Conservation (phyloP, 2,888 invertebrate genomes). For the Acleris holmiana region DNA sequence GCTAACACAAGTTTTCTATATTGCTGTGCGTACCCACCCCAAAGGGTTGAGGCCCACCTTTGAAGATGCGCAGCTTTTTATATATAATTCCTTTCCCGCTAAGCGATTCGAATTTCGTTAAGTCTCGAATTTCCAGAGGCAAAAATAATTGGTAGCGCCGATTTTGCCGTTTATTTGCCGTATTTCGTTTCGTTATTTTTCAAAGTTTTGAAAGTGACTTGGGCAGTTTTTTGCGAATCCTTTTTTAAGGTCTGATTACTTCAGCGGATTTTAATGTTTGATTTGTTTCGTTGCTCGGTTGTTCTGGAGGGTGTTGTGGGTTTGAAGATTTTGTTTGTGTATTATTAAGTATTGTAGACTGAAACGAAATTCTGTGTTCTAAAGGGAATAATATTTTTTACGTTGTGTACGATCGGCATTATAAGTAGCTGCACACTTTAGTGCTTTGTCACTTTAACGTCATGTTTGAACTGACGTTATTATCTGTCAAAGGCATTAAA, state of each 20-base stretch:
- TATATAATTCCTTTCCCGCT: slow-evolving; percentile 76
- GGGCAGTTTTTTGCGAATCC: slow-evolving; percentile 51
- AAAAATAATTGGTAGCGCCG: slow-evolving; percentile 81
- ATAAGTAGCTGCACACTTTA: too few species aligned
- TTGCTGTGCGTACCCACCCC: slow-evolving; percentile 74
- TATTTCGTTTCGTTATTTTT: slow-evolving; percentile 57
- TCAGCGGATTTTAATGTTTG: slow-evolving; percentile 49
- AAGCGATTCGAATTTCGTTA: slow-evolving; percentile 84
- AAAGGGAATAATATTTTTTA: too few species aligned
- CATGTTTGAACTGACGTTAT: too few species aligned
- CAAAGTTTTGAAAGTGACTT: slow-evolving; percentile 45
- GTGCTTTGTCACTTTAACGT: too few species aligned
- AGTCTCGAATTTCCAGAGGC: slow-evolving; percentile 79
- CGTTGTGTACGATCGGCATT: too few species aligned
- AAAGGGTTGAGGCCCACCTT: slow-evolving; percentile 81
- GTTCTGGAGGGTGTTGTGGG: slow-evolving; percentile 38
- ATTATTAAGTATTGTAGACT: neutral
- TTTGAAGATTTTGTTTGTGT: neutral
- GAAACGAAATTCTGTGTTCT: too few species aligned
- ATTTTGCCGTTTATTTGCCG: slow-evolving; percentile 63
- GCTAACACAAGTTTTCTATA: slow-evolving; percentile 85
- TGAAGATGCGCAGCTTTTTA: slow-evolving; percentile 83
- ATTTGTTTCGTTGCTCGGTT: slow-evolving; percentile 45
- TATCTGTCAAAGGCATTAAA: too few species aligned
- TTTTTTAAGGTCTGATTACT: slow-evolving; percentile 59